Conservation (phyloP, 2,113 vertebrate species). For the cattle (Bos taurus) region ARS-UCD2.0 NC_037330.1:98620501-98621000, state of each 20-base stretch:
- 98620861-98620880: neutral
- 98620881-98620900: neutral
- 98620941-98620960: neutral
- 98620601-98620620: conserved; percentile 82
- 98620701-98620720: neutral
- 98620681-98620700: neutral
- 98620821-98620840: neutral
- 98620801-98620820: neutral
- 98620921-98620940: neutral
- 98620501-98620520: conserved; percentile 80
- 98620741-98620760: neutral
- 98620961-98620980: neutral
- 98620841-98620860: neutral
- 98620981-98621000: neutral
- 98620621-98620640: conserved; percentile 87
- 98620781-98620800: neutral
- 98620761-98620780: neutral
- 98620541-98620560: conserved; percentile 83
- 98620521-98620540: conserved; percentile 78
- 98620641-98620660: conserved; percentile 79
- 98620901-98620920: no score
- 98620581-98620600: conserved; percentile 82
- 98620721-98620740: neutral
- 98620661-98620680: conserved; percentile 74
- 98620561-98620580: conserved; percentile 89